These are phyloP conservation scores for Corapipo altera DNA, from an alignment of 2,113 vertebrate species.

Conservation along the genomic window DNA sequence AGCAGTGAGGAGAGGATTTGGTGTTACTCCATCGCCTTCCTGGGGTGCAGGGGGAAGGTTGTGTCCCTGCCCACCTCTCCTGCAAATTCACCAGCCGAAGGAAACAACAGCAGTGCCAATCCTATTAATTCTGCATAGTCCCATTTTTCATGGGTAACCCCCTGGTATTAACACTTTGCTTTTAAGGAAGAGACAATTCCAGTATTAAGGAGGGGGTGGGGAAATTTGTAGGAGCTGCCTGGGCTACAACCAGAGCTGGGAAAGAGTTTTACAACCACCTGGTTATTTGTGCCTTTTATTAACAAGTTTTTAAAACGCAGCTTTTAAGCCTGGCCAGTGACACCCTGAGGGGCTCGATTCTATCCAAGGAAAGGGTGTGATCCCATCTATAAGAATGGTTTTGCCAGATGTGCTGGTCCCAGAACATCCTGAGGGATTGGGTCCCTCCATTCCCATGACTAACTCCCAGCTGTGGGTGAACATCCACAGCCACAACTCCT, in stretches of 20 bases:
- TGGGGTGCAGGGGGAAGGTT: not conserved
- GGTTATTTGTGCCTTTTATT: not conserved
- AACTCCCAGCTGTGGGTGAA: not conserved
- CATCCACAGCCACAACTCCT: not conserved
- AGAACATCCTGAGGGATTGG: not conserved
- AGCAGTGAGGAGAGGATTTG: not conserved
- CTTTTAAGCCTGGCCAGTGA: accelerated
- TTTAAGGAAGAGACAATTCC: not conserved
- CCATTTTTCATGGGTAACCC: not conserved
- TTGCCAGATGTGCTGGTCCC: not conserved
- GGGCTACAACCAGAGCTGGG: not conserved
- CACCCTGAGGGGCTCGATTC: accelerated
- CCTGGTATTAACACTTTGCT: not conserved
- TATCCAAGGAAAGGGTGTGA: not conserved
- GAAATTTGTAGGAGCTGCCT: not conserved
- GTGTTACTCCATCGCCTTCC: not conserved
- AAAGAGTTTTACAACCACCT: not conserved
- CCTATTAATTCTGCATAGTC: not conserved
- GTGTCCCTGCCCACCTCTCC: not conserved
- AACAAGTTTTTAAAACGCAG: not conserved
- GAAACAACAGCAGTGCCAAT: not conserved
- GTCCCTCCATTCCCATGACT: not conserved
- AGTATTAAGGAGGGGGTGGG: too few species aligned
- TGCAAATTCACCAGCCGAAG: not conserved
- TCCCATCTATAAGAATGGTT: not conserved